Conservation (phyloP, 2,113 vertebrate species). For the Scartelaos histophorus region DNA sequence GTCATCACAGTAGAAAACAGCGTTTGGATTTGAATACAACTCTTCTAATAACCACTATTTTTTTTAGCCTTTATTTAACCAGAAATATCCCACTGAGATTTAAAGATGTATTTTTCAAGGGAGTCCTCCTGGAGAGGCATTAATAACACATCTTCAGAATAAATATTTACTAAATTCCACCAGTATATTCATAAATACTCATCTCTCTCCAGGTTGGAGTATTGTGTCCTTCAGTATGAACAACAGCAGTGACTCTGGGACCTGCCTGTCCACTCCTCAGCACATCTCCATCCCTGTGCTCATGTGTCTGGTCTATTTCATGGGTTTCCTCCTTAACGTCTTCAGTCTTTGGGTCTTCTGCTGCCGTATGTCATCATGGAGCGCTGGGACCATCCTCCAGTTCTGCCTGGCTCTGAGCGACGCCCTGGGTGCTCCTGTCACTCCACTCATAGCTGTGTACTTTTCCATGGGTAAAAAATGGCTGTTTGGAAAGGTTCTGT, state of each 20-base stretch:
- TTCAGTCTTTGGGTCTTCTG: constrained; percentile 74
- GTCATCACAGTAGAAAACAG: no score
- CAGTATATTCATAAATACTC: no score
- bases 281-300: constrained; percentile 51
- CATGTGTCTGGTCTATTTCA: constrained; percentile 65
- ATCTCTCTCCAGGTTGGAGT: no score
- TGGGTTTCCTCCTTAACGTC: constrained; percentile 68
- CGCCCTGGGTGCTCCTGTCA: constrained; percentile 57
- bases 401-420: constrained; percentile 77
- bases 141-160: no score
- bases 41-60: no score
- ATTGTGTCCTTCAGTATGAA: constrained; percentile 19
- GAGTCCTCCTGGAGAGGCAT: no score
- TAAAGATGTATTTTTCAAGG: no score
- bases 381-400: constrained; percentile 69
- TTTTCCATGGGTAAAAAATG: constrained; percentile 63
- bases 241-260: constrained; percentile 15
- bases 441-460: constrained; percentile 66
- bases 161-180: no score
- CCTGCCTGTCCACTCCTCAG: constrained; percentile 11
- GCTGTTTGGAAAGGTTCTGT: constrained; percentile 70
- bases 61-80: no score
- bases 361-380: constrained; percentile 68
- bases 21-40: no score
- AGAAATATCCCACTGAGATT: no score